Percentiles rank a stretch among this genome's conserved stretches.
Evolutionary conservation across 2,113 vertebrate genomes (phyloP).

Genomic region (Shinisaurus crocodilurus): DNA sequence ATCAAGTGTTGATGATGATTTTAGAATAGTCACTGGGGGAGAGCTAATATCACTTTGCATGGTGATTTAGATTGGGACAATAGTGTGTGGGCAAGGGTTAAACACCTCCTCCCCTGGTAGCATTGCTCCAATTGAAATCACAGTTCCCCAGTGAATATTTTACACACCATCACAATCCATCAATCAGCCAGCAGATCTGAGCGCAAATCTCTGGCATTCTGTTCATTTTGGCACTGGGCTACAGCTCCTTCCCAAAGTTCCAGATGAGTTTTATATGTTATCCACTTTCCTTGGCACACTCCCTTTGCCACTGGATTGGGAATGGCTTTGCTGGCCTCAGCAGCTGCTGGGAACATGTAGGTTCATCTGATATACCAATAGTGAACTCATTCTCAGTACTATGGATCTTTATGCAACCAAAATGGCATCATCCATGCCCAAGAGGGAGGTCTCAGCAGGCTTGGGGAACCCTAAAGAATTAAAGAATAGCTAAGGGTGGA

Average conservation of each 20-base stretch:
- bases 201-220: neutral
- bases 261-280: accelerated
- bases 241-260: neutral
- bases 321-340: neutral
- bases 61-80: neutral
- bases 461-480: no score
- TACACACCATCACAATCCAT: neutral
- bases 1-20: neutral
- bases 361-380: neutral
- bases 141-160: neutral
- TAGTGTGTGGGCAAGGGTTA: neutral
- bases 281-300: neutral
- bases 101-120: neutral
- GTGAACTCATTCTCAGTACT: neutral
- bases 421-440: neutral
- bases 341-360: accelerated
- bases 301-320: neutral
- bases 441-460: neutral
- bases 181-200: no score
- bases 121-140: neutral
- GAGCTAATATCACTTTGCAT: neutral
- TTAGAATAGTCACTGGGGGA: neutral
- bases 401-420: neutral
- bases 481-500: no score
- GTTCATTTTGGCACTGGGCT: neutral